phyloP scores from a whole-genome alignment of 2,113 vertebrate genomes.

The Calidris pugnax region DNA sequence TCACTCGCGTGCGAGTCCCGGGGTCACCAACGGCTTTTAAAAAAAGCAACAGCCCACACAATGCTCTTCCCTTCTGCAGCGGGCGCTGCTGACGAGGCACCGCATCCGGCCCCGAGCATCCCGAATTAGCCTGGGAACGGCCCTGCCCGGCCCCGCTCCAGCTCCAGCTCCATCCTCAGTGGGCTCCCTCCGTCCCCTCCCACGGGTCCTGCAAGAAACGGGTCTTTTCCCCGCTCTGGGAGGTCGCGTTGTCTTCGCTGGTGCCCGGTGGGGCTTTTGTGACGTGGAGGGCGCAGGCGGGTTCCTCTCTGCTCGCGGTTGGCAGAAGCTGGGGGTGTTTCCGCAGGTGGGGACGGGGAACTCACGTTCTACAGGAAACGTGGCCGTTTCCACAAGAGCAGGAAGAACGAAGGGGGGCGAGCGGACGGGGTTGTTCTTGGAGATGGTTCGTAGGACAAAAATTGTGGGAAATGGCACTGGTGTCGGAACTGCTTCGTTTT shows the following conservation, averaged over 20 bases:
- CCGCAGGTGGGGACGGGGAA: background rate
- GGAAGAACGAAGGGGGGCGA: background rate
- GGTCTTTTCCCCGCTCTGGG: background rate
- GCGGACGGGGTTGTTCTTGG: background rate
- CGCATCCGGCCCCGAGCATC: background rate
- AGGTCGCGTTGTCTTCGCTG: background rate
- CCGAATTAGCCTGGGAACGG: constrained; percentile 28
- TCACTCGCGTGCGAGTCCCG: background rate
- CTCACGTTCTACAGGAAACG: background rate
- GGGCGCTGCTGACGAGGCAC: background rate
- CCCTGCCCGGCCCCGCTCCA: background rate
- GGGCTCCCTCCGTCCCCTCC: fast-evolving
- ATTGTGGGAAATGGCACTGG: fast-evolving
- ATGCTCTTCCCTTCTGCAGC: background rate
- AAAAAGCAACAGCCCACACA: constrained; percentile 44
- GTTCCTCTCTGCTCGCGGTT: background rate
- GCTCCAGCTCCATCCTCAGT: background rate
- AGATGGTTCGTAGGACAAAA: background rate
- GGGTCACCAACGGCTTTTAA: background rate
- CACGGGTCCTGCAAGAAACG: fast-evolving
- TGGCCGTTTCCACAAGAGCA: background rate
- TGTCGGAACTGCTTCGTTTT: background rate
- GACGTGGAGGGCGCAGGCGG: fast-evolving
- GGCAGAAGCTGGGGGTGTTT: background rate
- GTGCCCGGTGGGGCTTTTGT: background rate